A percentile compares a stretch with the other conserved stretches of the same genome.
These are phyloP conservation scores for Pelagia noctiluca DNA, from an alignment of 30 jellyfish, hydroid and myxozoan species.

Conservation along the genomic window DNA sequence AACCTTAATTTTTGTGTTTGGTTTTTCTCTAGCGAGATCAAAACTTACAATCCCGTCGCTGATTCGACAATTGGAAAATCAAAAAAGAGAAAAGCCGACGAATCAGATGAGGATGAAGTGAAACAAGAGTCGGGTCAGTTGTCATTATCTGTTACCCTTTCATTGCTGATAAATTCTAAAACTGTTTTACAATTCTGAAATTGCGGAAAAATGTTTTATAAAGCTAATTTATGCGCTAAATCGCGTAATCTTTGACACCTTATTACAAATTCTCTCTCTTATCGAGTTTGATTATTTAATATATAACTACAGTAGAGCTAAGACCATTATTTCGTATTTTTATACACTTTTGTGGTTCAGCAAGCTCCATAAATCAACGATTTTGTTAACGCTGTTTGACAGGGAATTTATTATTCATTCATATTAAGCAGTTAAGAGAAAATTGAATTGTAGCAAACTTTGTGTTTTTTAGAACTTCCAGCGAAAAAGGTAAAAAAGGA, in stretches of 20 bases:
- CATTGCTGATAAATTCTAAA: too few species aligned
- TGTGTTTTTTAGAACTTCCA: constrained; percentile 48
- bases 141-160: too few species aligned
- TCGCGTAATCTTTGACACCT: not conserved
- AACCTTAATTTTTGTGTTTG: too few species aligned
- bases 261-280: not conserved
- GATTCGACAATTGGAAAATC: constrained; percentile 85
- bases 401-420: not conserved
- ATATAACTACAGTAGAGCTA: not conserved
- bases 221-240: not conserved
- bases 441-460: not conserved
- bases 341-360: not conserved
- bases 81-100: constrained; percentile 75
- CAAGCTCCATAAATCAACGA: too few species aligned
- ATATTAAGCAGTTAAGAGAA: not conserved
- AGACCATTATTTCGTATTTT: not conserved
- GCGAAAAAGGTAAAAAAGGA: constrained; percentile 80
- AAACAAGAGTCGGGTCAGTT: not conserved
- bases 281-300: not conserved
- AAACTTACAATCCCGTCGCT: constrained; percentile 67
- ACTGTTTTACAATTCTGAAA: too few species aligned
- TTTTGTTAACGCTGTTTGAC: too few species aligned
- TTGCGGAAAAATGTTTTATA: not conserved
- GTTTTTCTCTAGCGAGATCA: constrained; percentile 33
- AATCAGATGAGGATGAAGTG: constrained; percentile 66